Conservation (phyloP, 2,113 vertebrate species). For the Sigmodon hispidus region DNA sequence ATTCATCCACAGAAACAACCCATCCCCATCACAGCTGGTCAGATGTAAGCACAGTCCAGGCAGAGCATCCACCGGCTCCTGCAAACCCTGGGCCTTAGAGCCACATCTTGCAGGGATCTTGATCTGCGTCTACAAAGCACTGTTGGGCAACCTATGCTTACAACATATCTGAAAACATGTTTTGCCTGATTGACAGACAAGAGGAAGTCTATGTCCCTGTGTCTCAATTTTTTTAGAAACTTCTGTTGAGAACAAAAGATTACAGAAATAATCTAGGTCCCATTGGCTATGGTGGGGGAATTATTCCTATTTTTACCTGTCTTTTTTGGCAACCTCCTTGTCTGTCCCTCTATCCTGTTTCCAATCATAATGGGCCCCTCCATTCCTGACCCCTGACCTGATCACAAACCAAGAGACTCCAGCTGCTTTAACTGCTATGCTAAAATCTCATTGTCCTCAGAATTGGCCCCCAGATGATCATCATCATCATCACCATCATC, state of each 20-base stretch:
- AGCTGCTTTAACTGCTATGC: too few species aligned
- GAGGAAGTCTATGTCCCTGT: not conserved
- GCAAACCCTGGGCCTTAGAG: fast-evolving
- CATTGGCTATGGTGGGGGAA: fast-evolving
- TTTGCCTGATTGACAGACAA: not conserved
- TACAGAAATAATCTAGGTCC: not conserved
- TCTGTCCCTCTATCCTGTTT: not conserved
- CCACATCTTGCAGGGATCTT: not conserved
- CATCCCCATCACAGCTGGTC: not conserved
- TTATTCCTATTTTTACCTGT: fast-evolving
- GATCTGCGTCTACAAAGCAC: not conserved
- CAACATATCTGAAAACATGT: conserved; percentile 37
- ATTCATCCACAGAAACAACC: too few species aligned
- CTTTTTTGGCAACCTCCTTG: not conserved
- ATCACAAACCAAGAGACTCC: not conserved
- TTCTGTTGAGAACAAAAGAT: conserved; percentile 25
- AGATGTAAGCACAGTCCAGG: fast-evolving
- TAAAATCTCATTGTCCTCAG: not conserved
- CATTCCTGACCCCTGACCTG: not conserved
- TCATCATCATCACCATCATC: not conserved
- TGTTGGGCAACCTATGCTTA: conserved; percentile 33
- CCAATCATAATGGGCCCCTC: fast-evolving
- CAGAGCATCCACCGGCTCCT: fast-evolving
- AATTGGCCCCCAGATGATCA: not conserved
- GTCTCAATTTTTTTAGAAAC: conserved; percentile 63